phyloP scores from a whole-genome alignment of 1,140 invertebrate species.

The Calosoma granatense region DNA sequence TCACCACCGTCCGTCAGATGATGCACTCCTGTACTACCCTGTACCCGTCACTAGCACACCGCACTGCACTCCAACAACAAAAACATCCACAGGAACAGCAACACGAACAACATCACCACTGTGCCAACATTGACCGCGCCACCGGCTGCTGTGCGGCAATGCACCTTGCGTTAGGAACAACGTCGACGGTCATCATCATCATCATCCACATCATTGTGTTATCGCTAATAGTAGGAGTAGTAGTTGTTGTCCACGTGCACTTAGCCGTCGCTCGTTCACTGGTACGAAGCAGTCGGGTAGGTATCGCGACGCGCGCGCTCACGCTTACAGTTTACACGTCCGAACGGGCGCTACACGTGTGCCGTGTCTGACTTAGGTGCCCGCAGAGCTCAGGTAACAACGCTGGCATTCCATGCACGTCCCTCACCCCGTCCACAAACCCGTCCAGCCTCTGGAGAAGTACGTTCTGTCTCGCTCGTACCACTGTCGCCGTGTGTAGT shows the following conservation, averaged over 20 bases:
- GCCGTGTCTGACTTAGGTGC: slow-evolving; percentile 25
- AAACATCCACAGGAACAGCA: no score
- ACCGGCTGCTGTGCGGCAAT: no score
- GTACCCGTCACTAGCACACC: not conserved
- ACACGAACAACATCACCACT: not conserved
- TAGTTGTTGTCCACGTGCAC: no score
- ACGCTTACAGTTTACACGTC: not conserved
- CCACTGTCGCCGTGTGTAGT: slow-evolving; percentile 10
- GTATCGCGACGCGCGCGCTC: not conserved
- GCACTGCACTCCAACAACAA: not conserved
- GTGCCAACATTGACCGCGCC: not conserved
- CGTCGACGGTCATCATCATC: not conserved
- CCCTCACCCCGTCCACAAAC: slow-evolving; percentile 29
- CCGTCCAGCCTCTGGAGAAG: slow-evolving; percentile 28
- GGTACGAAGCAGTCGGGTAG: no score
- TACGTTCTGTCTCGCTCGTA: slow-evolving; percentile 18
- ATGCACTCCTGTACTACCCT: not conserved
- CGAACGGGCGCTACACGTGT: slow-evolving; percentile 22
- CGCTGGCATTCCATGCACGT: slow-evolving; percentile 32
- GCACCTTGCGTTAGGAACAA: no score
- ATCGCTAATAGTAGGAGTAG: no score
- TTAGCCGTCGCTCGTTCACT: no score
- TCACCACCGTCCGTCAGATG: not conserved
- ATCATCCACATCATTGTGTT: not conserved
- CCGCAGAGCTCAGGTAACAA: slow-evolving; percentile 19